Conservation (phyloP, 2,797 vertebrate species). For the Pristis pectinata region DNA sequence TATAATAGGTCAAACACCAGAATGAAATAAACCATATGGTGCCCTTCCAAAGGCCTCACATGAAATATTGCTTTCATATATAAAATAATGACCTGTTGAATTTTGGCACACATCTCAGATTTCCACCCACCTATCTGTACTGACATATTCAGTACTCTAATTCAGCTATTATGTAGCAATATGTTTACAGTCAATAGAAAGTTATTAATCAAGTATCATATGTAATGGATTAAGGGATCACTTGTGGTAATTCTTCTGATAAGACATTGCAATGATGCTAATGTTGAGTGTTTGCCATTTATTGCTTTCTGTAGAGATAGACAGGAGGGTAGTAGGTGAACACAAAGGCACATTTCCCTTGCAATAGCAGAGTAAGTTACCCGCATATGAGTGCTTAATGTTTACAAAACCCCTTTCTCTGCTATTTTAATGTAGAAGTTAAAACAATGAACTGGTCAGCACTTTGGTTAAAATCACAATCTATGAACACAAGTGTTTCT, state of each 20-base stretch:
- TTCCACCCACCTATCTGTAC: neutral
- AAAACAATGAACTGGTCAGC: neutral
- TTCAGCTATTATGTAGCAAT: neutral
- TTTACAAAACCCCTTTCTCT: neutral
- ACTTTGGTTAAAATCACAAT: neutral
- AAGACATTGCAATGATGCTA: neutral
- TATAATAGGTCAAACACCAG: neutral
- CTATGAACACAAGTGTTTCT: too few relatives aligned
- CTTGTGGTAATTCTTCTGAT: neutral
- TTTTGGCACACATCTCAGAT: neutral
- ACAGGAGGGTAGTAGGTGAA: neutral
- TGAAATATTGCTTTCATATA: constrained; percentile 1
- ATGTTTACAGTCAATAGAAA: neutral
- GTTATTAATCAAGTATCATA: neutral
- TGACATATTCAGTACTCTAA: neutral
- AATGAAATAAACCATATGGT: constrained; percentile 24
- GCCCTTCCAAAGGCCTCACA: neutral
- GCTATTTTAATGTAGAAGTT: neutral
- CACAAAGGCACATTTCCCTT: neutral
- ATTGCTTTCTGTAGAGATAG: neutral
- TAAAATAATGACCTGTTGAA: neutral
- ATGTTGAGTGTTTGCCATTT: neutral
- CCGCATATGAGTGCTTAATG: neutral
- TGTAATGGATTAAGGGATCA: neutral
- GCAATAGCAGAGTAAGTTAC: neutral